Evolutionary conservation across 2,888 invertebrate species (phyloP), one percentile per base, ranked within the genome.

Genomic region (Eristalinus sepulchralis): DNA sequence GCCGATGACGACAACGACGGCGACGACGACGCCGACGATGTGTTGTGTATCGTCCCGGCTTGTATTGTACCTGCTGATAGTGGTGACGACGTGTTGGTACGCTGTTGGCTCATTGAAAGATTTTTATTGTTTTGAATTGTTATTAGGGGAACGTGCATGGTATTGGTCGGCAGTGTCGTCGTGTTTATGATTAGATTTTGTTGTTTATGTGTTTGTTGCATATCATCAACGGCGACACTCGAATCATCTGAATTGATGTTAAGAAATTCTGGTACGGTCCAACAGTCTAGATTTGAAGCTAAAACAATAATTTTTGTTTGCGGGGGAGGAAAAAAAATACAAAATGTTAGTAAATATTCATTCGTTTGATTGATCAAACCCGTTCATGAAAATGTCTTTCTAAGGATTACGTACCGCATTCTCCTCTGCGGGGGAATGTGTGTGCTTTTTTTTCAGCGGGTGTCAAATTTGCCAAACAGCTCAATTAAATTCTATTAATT

Each of bases 201-300:
- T 78, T 91, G 90, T 76, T 89, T 89, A 33, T 85, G 81, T 87
- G 78, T 87, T 89, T 87, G 89, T 72, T 89, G 83, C 70, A 90
- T 88, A 84, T 90, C 89, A 83, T 88, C 89, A 86, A 90, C 89
- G 75, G 88, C 80, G 71, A 85, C 78, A 88, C 88, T 88, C 39
- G 89, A 89, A 71, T 89, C 89, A 71, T 88, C 88, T 77, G 90
- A 90, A 86, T 90, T 91, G 79, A 92, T 92, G 88, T 91, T 91
- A 88, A 91, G 88, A 88, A 92, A 89, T 71, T 92, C 91, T 70
- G 78, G 78, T 75, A 86, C 86, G 84, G 89, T 91, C 92, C 92
- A 92, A 81, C 90, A 90, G 89, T 92, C 92, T 86, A 91, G 88
- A 90, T 92, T 92, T 87, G 90, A 83, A 88, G 91, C 92, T 92